A percentile compares a stretch with the other conserved stretches of the same genome.
phyloP scores from a whole-genome alignment of 2,888 invertebrate genomes.

The Hypena proboscidalis region DNA sequence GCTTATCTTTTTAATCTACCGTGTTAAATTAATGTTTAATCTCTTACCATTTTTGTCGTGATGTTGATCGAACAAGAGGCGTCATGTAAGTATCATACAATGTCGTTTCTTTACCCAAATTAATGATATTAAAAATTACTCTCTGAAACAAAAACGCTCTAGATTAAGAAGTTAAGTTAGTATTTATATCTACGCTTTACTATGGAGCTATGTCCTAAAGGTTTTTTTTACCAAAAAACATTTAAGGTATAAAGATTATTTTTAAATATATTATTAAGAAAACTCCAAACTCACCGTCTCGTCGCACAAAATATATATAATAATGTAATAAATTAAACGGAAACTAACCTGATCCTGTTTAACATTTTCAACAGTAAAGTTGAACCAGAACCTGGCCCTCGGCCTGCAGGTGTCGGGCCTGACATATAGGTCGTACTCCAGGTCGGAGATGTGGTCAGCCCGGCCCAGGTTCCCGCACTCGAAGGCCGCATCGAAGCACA shows the following conservation, averaged over 20 bases:
- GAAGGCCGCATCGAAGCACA: conserved; percentile 98
- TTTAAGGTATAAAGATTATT: no score
- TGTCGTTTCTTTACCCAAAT: conserved; percentile 96
- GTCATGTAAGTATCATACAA: conserved; percentile 96
- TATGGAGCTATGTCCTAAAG: no score
- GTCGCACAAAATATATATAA: no score
- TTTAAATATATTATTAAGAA: no score
- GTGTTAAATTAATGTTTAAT: no score
- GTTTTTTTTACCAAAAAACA: no score
- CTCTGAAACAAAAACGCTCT: conserved; percentile 85
- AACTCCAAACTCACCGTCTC: no score
- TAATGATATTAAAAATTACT: conserved; percentile 98
- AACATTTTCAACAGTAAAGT: conserved; percentile 98
- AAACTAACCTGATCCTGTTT: conserved; percentile 92
- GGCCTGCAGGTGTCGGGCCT: conserved; percentile 98
- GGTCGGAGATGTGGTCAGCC: conserved; percentile 96
- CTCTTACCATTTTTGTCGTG: conserved; percentile 94
- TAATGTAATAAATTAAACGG: background rate
- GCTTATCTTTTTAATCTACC: no score
- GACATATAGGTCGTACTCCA: conserved; percentile 98
- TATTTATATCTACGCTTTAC: no score
- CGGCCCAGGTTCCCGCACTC: conserved; percentile 99
- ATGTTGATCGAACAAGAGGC: conserved; percentile 96
- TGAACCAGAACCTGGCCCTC: conserved; percentile 97
- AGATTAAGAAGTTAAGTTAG: background rate